Percentiles rank a stretch among this genome's conserved stretches.
phyloP scores from a whole-genome alignment of 2,113 vertebrate species.

The human region GRCh38 chr16:51175001-51175500 shows the following conservation, averaged over 20 bases:
- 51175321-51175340: background rate
- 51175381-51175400: background rate
- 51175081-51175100: background rate
- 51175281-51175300: background rate
- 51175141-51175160: background rate
- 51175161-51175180: background rate
- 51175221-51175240: background rate
- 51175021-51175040: background rate
- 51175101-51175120: background rate
- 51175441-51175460: background rate
- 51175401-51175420: background rate
- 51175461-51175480: background rate
- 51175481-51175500: background rate
- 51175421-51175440: background rate
- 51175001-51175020: background rate
- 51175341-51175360: background rate
- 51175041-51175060: background rate
- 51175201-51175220: background rate
- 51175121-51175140: background rate
- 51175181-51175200: background rate
- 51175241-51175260: background rate
- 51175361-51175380: background rate
- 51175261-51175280: background rate
- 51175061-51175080: background rate
- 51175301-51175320: background rate